Percentiles rank a stretch among this genome's conserved stretches.
Evolutionary conservation across 2,888 invertebrate species (phyloP).

Genomic region (Nemoura dubitans): DNA sequence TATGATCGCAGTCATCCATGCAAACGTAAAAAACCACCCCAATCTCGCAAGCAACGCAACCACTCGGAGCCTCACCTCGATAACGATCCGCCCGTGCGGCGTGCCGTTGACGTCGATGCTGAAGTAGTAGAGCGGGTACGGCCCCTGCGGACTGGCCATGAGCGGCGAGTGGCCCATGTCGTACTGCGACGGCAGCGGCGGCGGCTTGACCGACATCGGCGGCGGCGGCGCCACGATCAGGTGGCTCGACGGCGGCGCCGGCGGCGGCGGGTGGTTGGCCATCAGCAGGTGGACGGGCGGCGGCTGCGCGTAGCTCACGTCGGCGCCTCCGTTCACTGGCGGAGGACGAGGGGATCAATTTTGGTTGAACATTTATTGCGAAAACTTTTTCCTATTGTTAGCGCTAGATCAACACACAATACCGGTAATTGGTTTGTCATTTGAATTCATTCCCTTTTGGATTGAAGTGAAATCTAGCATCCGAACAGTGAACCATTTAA

Average conservation of each 20-base stretch:
- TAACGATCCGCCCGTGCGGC: slow-evolving; percentile 75
- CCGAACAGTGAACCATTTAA: too few relatives aligned
- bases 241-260: slow-evolving; percentile 22
- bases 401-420: too few relatives aligned
- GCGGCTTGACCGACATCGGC: slow-evolving; percentile 41
- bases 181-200: slow-evolving; percentile 48
- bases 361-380: too few relatives aligned
- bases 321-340: neutral
- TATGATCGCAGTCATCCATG: too few relatives aligned
- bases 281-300: slow-evolving; percentile 57
- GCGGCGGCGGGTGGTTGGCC: slow-evolving; percentile 56
- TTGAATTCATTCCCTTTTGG: too few relatives aligned
- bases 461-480: too few relatives aligned
- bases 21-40: too few relatives aligned
- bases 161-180: slow-evolving; percentile 62
- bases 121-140: slow-evolving; percentile 78
- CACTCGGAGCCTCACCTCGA: too few relatives aligned
- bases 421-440: too few relatives aligned
- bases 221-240: slow-evolving; percentile 42
- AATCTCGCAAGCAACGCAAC: too few relatives aligned
- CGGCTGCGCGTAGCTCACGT: slow-evolving; percentile 53
- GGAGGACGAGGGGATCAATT: too few relatives aligned
- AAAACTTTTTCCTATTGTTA: too few relatives aligned
- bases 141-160: slow-evolving; percentile 64
- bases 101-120: slow-evolving; percentile 78